Evolutionary conservation across 2,888 invertebrate genomes (phyloP), one percentile per base, ranked within the genome.

Genomic region (Pseudoips prasinana): DNA sequence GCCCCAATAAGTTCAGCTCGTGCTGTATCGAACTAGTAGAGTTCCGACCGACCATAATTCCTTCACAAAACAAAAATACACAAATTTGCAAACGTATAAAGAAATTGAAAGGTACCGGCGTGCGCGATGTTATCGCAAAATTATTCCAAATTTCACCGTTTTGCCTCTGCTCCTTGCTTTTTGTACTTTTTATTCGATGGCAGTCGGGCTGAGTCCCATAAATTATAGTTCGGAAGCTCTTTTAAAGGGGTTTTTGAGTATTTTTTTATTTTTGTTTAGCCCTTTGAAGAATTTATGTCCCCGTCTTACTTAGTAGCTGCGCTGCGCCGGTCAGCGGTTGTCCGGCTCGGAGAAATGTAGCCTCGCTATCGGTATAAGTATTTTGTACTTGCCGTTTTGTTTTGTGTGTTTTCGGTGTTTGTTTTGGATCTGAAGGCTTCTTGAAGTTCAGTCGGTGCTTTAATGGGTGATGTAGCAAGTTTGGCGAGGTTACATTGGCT

Each of bases 201-300:
- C 73, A 78, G 77, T 74, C 78, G 70, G 46, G 70, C 67, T 75
- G 40, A 65, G 65, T 67, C 70, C 76, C 85, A 88, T 88, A 88
- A 86, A 87, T 88, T 88, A 88, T 87, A 87, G 86, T 88, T 88
- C 88, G 88, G 88, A 86, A 88, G 88, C 88, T 77, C 85, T 80
- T 69, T 75, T 84, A 85, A 87, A 85, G 83, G 83, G 75, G 70
- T 77, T 81, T 71, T 74, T 62, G 57, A 46, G 31, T 49, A 42
- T 69, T 73, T 79, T 64, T 82, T 86, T 85, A 76, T 78, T 86
- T 83, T 83, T 77, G 74, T 80, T 85, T 80, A 82, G 74, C 62
- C 73, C 78, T 77, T 81, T 87, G 88, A 88, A 86, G 86, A 87
- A 88, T 88, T 88, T 88, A 88, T 88, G 87, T 85, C 79, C 73